Percentiles rank a stretch among this genome's conserved stretches.
Evolutionary conservation across 2,888 invertebrate species (phyloP).

Genomic region (Subacronicta megacephala): DNA sequence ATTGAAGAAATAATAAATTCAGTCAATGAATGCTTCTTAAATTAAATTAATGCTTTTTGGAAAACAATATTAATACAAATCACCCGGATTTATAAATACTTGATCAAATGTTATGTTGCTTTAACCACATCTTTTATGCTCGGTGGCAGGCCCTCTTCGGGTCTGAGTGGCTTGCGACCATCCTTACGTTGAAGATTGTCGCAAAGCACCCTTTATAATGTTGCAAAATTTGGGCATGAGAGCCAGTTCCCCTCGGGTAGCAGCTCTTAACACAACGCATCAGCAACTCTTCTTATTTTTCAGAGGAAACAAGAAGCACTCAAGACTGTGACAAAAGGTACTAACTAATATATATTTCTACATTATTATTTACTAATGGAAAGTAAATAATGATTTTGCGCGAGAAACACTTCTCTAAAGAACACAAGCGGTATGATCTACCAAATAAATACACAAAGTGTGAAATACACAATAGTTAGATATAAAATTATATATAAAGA

Average conservation of each 20-base stretch:
- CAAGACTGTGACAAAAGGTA: constrained; percentile 32
- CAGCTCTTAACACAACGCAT: too few relatives aligned
- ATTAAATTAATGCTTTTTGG: constrained; percentile 30
- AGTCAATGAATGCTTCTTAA: constrained; percentile 45
- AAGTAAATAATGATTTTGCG: constrained; percentile 56
- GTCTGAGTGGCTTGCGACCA: too few relatives aligned
- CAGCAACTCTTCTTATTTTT: too few relatives aligned
- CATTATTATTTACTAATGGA: constrained; percentile 37
- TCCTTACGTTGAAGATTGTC: too few relatives aligned
- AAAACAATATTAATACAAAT: constrained; percentile 15
- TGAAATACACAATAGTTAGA: constrained; percentile 26
- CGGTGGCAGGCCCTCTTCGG: too few relatives aligned
- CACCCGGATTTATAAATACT: constrained; percentile 7
- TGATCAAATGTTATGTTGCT: constrained; percentile 17
- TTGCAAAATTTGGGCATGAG: too few relatives aligned
- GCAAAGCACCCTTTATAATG: too few relatives aligned
- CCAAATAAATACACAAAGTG: constrained; percentile 45
- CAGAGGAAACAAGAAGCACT: constrained; percentile 42
- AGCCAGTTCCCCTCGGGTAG: too few relatives aligned
- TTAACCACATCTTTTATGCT: too few relatives aligned
- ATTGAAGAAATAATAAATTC: constrained; percentile 43
- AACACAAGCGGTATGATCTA: constrained; percentile 58
- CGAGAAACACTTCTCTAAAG: constrained; percentile 51
- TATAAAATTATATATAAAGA: constrained; percentile 44
- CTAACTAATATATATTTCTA: constrained; percentile 35